Evolutionary conservation across 1,140 invertebrate species (phyloP), one percentile per base, ranked within the genome.

Genomic region (Dendrolimus punctatus): DNA sequence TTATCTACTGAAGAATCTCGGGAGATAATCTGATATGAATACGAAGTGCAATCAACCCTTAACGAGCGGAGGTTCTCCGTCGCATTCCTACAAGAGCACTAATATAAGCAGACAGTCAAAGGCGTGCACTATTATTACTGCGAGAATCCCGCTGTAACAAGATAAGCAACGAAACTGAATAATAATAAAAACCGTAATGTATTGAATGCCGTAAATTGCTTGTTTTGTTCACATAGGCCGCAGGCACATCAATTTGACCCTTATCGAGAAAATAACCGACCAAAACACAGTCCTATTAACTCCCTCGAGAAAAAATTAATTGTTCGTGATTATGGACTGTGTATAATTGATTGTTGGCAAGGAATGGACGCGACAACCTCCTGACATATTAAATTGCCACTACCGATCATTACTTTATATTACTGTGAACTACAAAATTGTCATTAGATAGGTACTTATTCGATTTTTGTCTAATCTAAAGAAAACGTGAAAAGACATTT

Each of bases 201-300:
- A 72, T 73, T 59, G 59, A 66, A 57, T 65, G 65, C 66, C 56
- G 64, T 68, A 76, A 73, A 74, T 71, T 76, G 68, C 73, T 76
- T 64, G 68, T 76, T 74, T 68, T 68, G 71, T 72, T 68, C 71
- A 67, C 63, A 59, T 69, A 68, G 60, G 62, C 76, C 76, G 72
- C 72, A 62, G 73, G 73, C 72, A 61, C 62, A 65, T 73, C 68
- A 72, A 76, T 76, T 78, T 76, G 76, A 75, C 72, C 67, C 71
- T 79, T 79, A 79, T 76, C 73, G 70, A 72, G 71, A 79, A 75
- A 76, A 76, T 72, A 71, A 73, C 68, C 62, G 66, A 76, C 72
- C 66, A 79, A 79, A 75, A 64, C 68, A 57, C 55, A 60, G 55
- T 61, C 68, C 65, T 73, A 74, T 76, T 76, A 79, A 64, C 55